Evolutionary conservation across 2,113 vertebrate species (phyloP).

Genomic region (Megaceryle torquata): DNA sequence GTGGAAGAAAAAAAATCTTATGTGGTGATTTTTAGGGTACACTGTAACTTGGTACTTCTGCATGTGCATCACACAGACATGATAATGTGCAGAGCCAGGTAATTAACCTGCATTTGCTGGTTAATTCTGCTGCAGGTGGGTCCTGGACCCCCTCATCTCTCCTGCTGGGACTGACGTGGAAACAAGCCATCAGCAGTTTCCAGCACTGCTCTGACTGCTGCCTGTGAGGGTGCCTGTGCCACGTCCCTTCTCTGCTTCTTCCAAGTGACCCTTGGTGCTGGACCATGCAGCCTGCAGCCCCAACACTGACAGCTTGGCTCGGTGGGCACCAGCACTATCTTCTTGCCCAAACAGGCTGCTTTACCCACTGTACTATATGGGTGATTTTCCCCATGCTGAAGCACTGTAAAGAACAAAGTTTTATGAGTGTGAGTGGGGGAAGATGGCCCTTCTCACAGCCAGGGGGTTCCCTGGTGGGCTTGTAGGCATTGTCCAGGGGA

Average conservation of each 20-base stretch:
- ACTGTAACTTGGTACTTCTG: not conserved
- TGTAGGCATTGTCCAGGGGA: not conserved
- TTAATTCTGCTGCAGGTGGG: not conserved
- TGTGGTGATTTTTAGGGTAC: not conserved
- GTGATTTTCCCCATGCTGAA: not conserved
- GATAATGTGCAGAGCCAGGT: not conserved
- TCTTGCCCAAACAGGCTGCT: not conserved
- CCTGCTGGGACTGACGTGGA: not conserved
- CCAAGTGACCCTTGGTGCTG: not conserved
- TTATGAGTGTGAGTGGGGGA: not conserved
- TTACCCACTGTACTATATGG: not conserved
- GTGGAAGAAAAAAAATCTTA: not conserved
- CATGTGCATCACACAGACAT: accelerated
- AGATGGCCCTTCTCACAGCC: accelerated
- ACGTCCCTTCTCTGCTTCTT: not conserved
- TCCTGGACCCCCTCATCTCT: not conserved
- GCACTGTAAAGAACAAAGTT: not conserved
- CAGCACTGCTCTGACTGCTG: not conserved
- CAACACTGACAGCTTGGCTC: accelerated
- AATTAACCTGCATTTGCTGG: not conserved
- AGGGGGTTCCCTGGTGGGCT: accelerated
- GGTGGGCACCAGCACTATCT: not conserved
- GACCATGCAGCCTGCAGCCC: not conserved
- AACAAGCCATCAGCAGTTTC: not conserved
- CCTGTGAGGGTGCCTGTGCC: not conserved